phyloP scores from a whole-genome alignment of 2,888 invertebrate genomes.

The Acanthacorydalis orientalis region DNA sequence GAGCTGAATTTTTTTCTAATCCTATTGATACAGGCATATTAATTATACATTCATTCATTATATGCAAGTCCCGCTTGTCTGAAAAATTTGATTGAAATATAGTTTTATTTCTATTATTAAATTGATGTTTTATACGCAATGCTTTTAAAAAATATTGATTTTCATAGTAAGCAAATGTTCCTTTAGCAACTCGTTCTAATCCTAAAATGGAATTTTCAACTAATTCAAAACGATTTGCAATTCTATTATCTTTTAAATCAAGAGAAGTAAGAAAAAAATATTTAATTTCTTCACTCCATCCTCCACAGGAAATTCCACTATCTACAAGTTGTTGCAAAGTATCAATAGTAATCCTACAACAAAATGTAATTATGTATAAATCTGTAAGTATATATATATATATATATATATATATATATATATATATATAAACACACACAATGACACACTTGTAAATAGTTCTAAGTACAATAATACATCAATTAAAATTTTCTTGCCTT shows the following conservation, averaged over 20 bases:
- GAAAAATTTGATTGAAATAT: constrained; percentile 12
- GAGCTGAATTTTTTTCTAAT: constrained; percentile 64
- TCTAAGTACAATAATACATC: not conserved
- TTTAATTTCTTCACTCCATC: constrained; percentile 54
- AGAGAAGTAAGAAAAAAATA: constrained; percentile 51
- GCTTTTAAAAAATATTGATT: constrained; percentile 54
- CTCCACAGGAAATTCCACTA: constrained; percentile 47
- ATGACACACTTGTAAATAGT: not conserved
- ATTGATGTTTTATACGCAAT: constrained; percentile 39
- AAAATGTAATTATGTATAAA: not conserved
- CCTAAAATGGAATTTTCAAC: constrained; percentile 43
- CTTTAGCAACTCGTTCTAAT: constrained; percentile 48
- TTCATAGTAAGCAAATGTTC: constrained; percentile 64
- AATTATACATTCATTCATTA: constrained; percentile 67
- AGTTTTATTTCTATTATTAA: constrained; percentile 20
- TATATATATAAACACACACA: not conserved
- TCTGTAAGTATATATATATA: not conserved
- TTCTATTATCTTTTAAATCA: constrained; percentile 46
- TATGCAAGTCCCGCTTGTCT: constrained; percentile 43
- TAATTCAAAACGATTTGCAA: constrained; percentile 48
- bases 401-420: not conserved
- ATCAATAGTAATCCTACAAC: constrained; percentile 56
- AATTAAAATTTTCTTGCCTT: constrained; percentile 25
- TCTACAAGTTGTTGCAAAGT: constrained; percentile 50
- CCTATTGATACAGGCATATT: constrained; percentile 69